A percentile compares a stretch with the other conserved stretches of the same genome.
phyloP scores from a whole-genome alignment of 2,113 vertebrate species.

The Stigmatopora nigra region DNA sequence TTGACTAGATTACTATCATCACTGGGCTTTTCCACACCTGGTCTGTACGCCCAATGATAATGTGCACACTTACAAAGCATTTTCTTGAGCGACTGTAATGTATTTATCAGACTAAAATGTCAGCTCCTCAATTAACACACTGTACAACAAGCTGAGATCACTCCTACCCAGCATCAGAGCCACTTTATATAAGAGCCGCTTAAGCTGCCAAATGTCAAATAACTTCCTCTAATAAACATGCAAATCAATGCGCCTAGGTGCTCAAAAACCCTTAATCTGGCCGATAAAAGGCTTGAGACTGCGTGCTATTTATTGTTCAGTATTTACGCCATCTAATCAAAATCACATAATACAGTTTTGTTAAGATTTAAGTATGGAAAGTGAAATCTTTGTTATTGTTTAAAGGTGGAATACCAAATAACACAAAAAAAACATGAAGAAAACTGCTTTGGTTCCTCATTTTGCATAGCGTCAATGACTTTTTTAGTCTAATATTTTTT shows the following conservation, averaged over 20 bases:
- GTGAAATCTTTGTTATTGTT: too few relatives aligned
- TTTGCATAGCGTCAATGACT: background rate
- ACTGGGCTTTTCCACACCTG: background rate
- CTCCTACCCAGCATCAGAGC: slow-evolving; percentile 31
- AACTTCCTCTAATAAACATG: slow-evolving; percentile 38
- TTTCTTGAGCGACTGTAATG: background rate
- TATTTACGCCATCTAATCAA: too few relatives aligned
- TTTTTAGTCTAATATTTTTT: background rate
- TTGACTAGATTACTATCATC: background rate
- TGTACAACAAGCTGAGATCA: slow-evolving; percentile 21
- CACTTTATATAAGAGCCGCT: slow-evolving; percentile 54
- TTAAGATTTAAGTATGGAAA: too few relatives aligned
- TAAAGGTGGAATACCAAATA: too few relatives aligned
- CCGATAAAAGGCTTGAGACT: slow-evolving; percentile 35
- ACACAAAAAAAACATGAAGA: too few relatives aligned
- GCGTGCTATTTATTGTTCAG: slow-evolving; percentile 21
- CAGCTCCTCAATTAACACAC: slow-evolving; percentile 10
- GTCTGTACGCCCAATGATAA: background rate
- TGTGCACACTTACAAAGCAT: background rate
- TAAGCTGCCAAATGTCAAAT: slow-evolving; percentile 50
- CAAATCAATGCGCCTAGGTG: slow-evolving; percentile 44
- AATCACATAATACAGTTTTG: too few relatives aligned
- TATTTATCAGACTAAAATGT: slow-evolving; percentile 13
- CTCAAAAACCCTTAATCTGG: slow-evolving; percentile 44
- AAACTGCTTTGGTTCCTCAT: too few relatives aligned